Conservation (phyloP, 2,797 vertebrate species). For the Leptatherina wallacei region DNA sequence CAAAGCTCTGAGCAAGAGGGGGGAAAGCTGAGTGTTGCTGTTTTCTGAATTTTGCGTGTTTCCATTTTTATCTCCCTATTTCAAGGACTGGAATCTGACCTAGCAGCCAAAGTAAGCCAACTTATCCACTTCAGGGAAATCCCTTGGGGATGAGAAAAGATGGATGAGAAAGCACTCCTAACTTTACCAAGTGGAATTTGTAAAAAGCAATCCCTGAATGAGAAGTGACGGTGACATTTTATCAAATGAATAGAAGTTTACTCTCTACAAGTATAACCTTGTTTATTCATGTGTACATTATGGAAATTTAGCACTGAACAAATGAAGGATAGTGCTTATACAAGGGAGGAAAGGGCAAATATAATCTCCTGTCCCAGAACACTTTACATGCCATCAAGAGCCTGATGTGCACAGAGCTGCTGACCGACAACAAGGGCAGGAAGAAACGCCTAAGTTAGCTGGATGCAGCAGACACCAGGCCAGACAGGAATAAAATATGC, state of each 20-base stretch:
- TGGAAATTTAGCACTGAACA: not conserved
- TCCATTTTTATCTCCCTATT: slow-evolving; percentile 75
- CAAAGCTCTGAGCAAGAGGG: slow-evolving; percentile 32
- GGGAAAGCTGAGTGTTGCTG: slow-evolving; percentile 46
- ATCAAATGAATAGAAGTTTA: slow-evolving; percentile 23
- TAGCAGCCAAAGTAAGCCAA: slow-evolving; percentile 44
- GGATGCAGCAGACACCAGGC: slow-evolving; percentile 46
- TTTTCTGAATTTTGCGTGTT: slow-evolving; percentile 49
- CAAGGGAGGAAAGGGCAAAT: slow-evolving; percentile 33
- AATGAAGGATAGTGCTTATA: slow-evolving; percentile 17
- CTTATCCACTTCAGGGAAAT: slow-evolving; percentile 26
- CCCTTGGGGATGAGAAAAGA: slow-evolving; percentile 41
- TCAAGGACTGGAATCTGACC: slow-evolving; percentile 51
- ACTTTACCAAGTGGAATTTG: slow-evolving; percentile 17
- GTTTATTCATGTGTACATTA: not conserved
- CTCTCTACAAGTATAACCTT: not conserved
- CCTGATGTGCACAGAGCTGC: slow-evolving; percentile 37
- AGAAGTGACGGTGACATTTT: slow-evolving; percentile 28
- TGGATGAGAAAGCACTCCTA: slow-evolving; percentile 43
- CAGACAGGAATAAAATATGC: slow-evolving; percentile 36
- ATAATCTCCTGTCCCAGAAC: slow-evolving; percentile 43
- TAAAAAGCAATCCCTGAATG: slow-evolving; percentile 10
- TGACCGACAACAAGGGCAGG: slow-evolving; percentile 34
- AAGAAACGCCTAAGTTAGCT: slow-evolving; percentile 11
- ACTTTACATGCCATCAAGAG: slow-evolving; percentile 29